Base-by-base conservation (phyloP, 2,113 vertebrate species). In the Ictidomys tridecemlineatus region DNA sequence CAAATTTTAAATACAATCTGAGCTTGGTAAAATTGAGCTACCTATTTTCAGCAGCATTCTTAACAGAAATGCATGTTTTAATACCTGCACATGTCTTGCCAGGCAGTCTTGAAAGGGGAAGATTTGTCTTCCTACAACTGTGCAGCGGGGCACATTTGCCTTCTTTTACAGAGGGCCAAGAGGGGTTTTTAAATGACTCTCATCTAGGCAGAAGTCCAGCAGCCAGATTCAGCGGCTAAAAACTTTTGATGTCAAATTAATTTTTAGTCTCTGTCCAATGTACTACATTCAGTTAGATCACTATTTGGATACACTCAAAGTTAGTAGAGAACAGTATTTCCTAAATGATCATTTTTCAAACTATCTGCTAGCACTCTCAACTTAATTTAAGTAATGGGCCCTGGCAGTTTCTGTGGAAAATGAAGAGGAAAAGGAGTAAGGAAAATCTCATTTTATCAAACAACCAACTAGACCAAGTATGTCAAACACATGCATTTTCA, bases 401-500 rank as follows among this genome's bases (percentile, higher is more conserved):
- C 83, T 79, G 87, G 92, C 26, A 96, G 94, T 94, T 95, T 90
- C 94, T 85, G 37, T 96, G 91, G 92, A 98, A 98, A 98, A 97
- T 96, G 86, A 97, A 80, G 92, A 96, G 80, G 91, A 92, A 98
- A 93, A 95, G 97, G 97, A 93, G 8, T 92, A 94, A 86, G 84
- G 82, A 92, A 97, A 98, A 98, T 98, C 85, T 98, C 88, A 98
- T 98, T 98, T 98, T 94, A 98, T 98, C 97, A 98, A 96, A 90
- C 85, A 97, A 95, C 61, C 78, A 85, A 95, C 97, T 98, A 83
- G 72, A 86, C 87, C 76, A 97, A 98, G 96, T 37, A 4, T 98
- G 95, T 98, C 97, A 98, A 98, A 98, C 93, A 97, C 96, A 98
- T 98, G 97, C 94, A 97, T 98, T 98, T 98, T 98, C 98, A 98